Evolutionary conservation across 2,888 invertebrate genomes (phyloP).

Genomic region (Tholera decimalis): DNA sequence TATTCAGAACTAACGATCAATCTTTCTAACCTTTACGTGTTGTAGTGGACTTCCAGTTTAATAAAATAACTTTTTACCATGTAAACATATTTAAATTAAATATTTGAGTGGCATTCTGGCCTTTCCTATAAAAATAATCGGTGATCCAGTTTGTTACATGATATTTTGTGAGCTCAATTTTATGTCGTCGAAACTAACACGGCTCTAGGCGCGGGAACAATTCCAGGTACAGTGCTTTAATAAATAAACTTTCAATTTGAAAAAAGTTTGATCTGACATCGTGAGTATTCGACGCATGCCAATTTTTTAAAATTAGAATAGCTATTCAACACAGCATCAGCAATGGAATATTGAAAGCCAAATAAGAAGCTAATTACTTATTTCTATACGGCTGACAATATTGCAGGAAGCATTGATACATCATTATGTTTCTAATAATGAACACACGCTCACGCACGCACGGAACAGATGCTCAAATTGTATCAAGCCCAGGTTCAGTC

Average conservation of each 20-base stretch:
- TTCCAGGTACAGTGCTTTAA: slow-evolving; percentile 1
- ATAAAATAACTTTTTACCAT: slow-evolving; percentile 19
- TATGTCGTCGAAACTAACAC: slow-evolving; percentile 21
- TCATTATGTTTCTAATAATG: no score
- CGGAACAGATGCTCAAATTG: no score
- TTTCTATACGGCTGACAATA: no score
- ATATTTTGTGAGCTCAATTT: slow-evolving; percentile 27
- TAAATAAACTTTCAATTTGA: slow-evolving; percentile 38
- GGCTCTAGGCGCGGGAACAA: no score
- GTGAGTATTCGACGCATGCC: neutral
- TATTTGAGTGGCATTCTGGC: slow-evolving; percentile 7
- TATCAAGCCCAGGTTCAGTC: no score
- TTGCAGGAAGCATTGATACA: no score
- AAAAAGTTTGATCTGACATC: neutral
- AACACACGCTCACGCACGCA: no score
- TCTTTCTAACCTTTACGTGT: no score
- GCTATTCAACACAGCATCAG: slow-evolving; percentile 1
- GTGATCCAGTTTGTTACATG: slow-evolving; percentile 10
- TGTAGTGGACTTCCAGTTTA: no score
- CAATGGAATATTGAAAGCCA: no score
- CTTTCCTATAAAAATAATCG: slow-evolving; percentile 35
- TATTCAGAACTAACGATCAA: no score
- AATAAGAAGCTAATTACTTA: no score
- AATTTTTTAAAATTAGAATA: slow-evolving; percentile 1
- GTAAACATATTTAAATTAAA: neutral